Percentiles rank a stretch among this genome's conserved stretches.
Conservation (phyloP, 2,888 invertebrate genomes). For the Scaptomyza parva region DNA sequence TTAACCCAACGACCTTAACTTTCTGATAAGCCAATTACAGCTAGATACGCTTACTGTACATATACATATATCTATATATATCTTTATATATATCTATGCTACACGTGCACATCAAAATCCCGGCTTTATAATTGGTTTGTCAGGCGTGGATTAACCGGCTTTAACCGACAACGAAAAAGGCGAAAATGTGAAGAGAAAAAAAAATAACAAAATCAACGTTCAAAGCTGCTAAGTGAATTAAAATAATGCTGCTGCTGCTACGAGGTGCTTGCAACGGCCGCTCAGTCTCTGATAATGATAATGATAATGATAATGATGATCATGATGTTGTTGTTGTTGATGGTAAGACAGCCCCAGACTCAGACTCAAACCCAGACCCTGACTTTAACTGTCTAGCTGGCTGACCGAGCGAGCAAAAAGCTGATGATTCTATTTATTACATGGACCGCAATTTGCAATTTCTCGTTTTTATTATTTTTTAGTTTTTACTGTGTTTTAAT, state of each 20-base stretch:
- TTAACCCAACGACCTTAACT: neutral
- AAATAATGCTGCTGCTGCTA: conserved; percentile 66
- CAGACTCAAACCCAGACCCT: conserved; percentile 48
- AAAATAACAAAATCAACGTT: conserved; percentile 48
- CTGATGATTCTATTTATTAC: conserved; percentile 78
- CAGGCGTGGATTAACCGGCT: conserved; percentile 59
- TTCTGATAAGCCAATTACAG: neutral
- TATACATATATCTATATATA: too few relatives aligned
- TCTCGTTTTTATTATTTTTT: conserved; percentile 23
- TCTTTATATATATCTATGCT: neutral
- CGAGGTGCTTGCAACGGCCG: conserved; percentile 21
- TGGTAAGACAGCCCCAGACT: conserved; percentile 31
- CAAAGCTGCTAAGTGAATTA: conserved; percentile 71
- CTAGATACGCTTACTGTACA: too few relatives aligned
- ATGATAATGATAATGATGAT: conserved; percentile 25
- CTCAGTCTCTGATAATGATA: neutral
- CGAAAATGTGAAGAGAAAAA: too few relatives aligned
- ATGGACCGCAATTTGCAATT: conserved; percentile 72
- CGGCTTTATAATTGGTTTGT: conserved; percentile 73
- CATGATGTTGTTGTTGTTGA: conserved; percentile 30
- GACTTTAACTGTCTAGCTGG: conserved; percentile 47
- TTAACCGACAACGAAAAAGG: conserved; percentile 44
- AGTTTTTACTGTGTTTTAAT: conserved; percentile 66
- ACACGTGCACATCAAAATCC: conserved; percentile 63
- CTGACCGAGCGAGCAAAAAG: conserved; percentile 18